Conservation (phyloP, 2,113 vertebrate genomes). For the Cyphomyrus discorhynchus region DNA sequence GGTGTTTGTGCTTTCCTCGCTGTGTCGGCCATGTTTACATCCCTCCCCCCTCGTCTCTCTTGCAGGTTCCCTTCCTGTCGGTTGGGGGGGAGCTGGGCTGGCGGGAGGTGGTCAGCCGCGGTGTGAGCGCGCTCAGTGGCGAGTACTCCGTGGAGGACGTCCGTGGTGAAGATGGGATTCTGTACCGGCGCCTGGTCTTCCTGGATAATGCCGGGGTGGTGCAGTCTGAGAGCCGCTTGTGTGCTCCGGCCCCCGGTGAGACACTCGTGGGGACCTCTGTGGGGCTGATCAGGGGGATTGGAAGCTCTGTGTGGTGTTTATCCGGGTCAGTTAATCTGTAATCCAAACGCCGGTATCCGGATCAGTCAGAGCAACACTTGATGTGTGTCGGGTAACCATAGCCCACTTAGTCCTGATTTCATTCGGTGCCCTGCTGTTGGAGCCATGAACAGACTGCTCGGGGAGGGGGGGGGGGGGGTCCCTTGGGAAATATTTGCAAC, state of each 20-base stretch:
- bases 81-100: slow-evolving; percentile 89
- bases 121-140: slow-evolving; percentile 73
- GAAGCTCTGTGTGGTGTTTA: not conserved
- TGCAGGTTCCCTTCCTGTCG: slow-evolving; percentile 86
- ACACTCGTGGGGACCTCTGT: not conserved
- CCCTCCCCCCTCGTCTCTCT: not conserved
- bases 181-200: slow-evolving; percentile 85
- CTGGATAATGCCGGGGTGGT: slow-evolving; percentile 78
- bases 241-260: slow-evolving; percentile 43
- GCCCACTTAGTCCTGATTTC: not conserved
- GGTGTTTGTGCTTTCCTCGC: not conserved
- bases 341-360: not conserved
- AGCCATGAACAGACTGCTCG: not conserved
- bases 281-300: not conserved
- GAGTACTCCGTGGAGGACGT: slow-evolving; percentile 87
- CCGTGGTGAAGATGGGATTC: slow-evolving; percentile 69
- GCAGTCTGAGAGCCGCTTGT: slow-evolving; percentile 82
- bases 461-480: not conserved
- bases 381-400: not conserved
- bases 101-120: slow-evolving; percentile 66
- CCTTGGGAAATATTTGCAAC: not conserved
- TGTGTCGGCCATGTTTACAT: not conserved
- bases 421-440: not conserved
- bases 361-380: not conserved
- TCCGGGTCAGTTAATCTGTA: not conserved